Percentiles rank a stretch among this genome's conserved stretches.
Conservation (phyloP, 2,797 vertebrate genomes). For the Chrosomus eos region DNA sequence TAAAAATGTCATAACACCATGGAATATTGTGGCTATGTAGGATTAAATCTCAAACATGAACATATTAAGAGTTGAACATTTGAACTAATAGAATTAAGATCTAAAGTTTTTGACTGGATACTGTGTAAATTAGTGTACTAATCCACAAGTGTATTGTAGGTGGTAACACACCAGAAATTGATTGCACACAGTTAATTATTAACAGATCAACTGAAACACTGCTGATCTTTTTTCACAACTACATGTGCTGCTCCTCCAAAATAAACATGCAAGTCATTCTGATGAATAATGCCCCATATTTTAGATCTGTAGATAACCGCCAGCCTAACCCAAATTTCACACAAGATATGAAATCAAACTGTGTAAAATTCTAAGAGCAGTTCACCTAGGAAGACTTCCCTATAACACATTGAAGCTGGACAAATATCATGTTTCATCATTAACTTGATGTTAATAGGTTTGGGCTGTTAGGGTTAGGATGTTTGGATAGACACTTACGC, state of each 20-base stretch:
- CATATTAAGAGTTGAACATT: background rate
- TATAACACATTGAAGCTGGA: constrained; percentile 41
- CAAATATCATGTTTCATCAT: constrained; percentile 43
- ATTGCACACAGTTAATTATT: constrained; percentile 71
- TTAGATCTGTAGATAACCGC: constrained; percentile 6
- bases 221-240: constrained; percentile 36
- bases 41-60: background rate
- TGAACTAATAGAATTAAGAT: background rate
- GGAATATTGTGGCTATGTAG: background rate
- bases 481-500: constrained; percentile 78
- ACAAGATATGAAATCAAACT: background rate
- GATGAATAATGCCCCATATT: constrained; percentile 14
- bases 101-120: background rate
- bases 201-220: constrained; percentile 61
- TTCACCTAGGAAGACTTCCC: constrained; percentile 35
- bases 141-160: constrained; percentile 40
- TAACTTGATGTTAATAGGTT: constrained; percentile 26
- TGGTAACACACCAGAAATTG: constrained; percentile 60
- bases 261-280: constrained; percentile 62
- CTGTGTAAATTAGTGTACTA: background rate
- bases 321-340: background rate
- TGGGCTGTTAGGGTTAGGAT: background rate
- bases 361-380: constrained; percentile 15
- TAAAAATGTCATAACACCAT: constrained; percentile 35
- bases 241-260: constrained; percentile 62